Evolutionary conservation across 2,113 vertebrate species (phyloP), one percentile per base, ranked within the genome.

Genomic region (Caranx ignobilis): DNA sequence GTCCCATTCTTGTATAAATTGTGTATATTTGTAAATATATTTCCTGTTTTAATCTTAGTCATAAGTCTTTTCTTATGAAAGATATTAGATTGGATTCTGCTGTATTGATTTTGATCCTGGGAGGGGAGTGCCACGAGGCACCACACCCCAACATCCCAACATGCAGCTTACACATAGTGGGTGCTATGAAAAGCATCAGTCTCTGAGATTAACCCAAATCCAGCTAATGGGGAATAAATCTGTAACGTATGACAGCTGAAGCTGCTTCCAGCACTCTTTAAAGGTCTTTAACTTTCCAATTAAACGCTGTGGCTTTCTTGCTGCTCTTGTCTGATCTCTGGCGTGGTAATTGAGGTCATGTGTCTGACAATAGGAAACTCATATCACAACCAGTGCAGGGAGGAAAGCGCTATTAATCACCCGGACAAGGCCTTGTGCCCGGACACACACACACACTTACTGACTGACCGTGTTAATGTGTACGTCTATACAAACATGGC

Each of bases 321-420:
- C 74, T 65, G 68, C 26, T 81, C 48, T 19, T 81, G 79, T 84
- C 83, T 82, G 89, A 87, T 93, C 84, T 81, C 64, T 75, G 16
- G 7, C 13, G 75, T 59, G 71, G 87, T 90, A 85, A 91, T 90
- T 87, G 86, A 90, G 89, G 89, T 91, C 84, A 75, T 84, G 84
- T 82, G 90, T 91, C 81, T 79, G 80, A 91, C 85, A 91, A 89
- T 75, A 79, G 81, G 45, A 90, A 89, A 81, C 86, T 84, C 71
- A 66, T 66, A 90, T 93, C 82, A 63, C 76, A 87, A 74, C 43
- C 37, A 57, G 72, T 37, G 63, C 73, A 21, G 64, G 11, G 43
- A 69, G 59, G 63, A 87, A 83, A 80, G 84, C 26, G 79, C 85
- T 80, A 91, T 93, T 91, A 91, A 93, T 91, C 92, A 91, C 82